Evolutionary conservation across 1,140 invertebrate species (phyloP).

Genomic region (Listronotus bonariensis): DNA sequence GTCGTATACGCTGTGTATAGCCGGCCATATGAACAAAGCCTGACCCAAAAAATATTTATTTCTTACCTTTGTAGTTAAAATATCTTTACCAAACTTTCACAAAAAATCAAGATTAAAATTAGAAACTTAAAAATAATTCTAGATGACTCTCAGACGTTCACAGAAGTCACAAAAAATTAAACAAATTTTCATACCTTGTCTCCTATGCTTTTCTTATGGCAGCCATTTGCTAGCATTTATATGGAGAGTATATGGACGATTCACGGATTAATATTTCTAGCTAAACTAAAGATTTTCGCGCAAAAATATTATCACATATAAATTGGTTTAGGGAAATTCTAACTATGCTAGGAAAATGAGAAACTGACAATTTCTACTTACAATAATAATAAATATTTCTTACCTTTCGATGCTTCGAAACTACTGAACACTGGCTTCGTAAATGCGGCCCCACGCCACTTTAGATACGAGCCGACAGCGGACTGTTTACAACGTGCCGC

Average conservation of each 20-base stretch:
- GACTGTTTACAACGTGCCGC: constrained; percentile 56
- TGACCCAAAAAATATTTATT: constrained; percentile 36
- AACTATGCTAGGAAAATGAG: constrained; percentile 45
- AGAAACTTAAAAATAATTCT: constrained; percentile 36
- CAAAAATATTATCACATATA: constrained; percentile 21
- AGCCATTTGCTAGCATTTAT: constrained; percentile 56
- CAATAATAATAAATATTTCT: constrained; percentile 63
- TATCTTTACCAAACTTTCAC: constrained; percentile 30
- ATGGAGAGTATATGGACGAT: constrained; percentile 45
- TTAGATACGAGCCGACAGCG: constrained; percentile 61
- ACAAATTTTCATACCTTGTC: constrained; percentile 12
- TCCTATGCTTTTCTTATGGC: constrained; percentile 56
- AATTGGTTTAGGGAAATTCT: constrained; percentile 41
- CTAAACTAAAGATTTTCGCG: constrained; percentile 37
- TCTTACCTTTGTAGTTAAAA: constrained; percentile 19
- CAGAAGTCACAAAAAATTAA: constrained; percentile 37
- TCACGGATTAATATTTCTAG: constrained; percentile 46
- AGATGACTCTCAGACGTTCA: constrained; percentile 5
- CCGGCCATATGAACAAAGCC: constrained; percentile 55
- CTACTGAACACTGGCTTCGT: constrained; percentile 66
- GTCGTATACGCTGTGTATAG: constrained; percentile 51
- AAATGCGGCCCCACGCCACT: constrained; percentile 67
- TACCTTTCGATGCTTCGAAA: constrained; percentile 63
- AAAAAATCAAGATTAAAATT: constrained; percentile 45
- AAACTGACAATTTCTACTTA: constrained; percentile 59